Evolutionary conservation across 2,797 vertebrate genomes (phyloP).

Genomic region (Balearica regulorum): DNA sequence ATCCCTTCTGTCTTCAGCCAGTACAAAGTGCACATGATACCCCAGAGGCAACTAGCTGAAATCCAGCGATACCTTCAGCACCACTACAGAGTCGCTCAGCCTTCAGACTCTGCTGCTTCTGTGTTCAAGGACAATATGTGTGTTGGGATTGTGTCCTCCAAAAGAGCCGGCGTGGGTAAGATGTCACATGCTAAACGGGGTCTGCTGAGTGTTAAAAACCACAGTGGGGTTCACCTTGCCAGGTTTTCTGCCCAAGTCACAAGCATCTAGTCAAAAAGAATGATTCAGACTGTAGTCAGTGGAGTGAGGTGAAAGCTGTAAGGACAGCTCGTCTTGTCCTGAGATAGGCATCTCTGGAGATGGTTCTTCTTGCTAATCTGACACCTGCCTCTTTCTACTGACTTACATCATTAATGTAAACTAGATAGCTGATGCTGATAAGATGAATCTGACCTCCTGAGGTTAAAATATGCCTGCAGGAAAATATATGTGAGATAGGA

Average conservation of each 20-base stretch:
- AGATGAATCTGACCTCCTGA: background rate
- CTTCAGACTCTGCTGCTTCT: conserved; percentile 75
- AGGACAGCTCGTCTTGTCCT: background rate
- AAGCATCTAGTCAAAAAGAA: background rate
- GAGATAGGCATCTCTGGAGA: background rate
- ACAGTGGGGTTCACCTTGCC: background rate
- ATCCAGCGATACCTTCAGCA: conserved; percentile 82
- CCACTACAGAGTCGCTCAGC: conserved; percentile 78
- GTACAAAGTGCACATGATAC: conserved; percentile 83
- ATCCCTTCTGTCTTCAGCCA: conserved; percentile 92
- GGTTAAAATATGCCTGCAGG: background rate
- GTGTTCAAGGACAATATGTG: conserved; percentile 82
- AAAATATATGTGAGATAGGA: background rate
- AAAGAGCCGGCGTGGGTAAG: conserved; percentile 90
- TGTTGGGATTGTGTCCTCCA: conserved; percentile 87
- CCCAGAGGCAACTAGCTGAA: conserved; percentile 70
- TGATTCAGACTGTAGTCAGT: background rate
- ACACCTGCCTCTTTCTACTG: background rate
- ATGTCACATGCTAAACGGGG: accelerated
- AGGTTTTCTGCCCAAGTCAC: background rate
- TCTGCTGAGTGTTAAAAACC: background rate
- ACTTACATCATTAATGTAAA: background rate
- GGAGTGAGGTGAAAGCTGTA: background rate
- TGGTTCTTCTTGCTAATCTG: background rate
- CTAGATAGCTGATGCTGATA: background rate